Evolutionary conservation across 1,140 invertebrate species (phyloP).

Genomic region (Bombyx mori): DNA sequence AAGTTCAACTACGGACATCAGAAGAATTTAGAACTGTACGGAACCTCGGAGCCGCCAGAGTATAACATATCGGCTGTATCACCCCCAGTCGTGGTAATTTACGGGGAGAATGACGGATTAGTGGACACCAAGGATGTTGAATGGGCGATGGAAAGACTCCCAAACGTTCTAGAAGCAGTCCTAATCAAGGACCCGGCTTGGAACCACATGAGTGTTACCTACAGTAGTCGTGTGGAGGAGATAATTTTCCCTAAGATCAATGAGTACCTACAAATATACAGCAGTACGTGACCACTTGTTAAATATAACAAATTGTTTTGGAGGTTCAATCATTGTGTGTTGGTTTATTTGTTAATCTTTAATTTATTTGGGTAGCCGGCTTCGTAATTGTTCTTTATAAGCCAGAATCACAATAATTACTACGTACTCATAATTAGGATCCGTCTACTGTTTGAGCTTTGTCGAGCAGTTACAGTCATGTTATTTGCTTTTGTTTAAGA

Average conservation of each 20-base stretch:
- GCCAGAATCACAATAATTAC: too few relatives aligned
- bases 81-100: constrained; percentile 49
- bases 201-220: constrained; percentile 45
- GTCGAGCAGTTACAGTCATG: too few relatives aligned
- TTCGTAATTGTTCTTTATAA: too few relatives aligned
- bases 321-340: too few relatives aligned
- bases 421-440: too few relatives aligned
- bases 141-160: constrained; percentile 35
- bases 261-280: constrained; percentile 26
- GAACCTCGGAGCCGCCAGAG: constrained; percentile 49
- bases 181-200: constrained; percentile 40
- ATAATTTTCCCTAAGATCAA: constrained; percentile 43
- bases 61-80: constrained; percentile 69
- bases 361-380: too few relatives aligned
- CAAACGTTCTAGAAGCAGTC: constrained; percentile 34
- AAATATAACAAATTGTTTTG: too few relatives aligned
- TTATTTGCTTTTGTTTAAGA: too few relatives aligned
- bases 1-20: constrained; percentile 67
- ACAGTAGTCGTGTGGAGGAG: constrained; percentile 30
- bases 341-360: too few relatives aligned
- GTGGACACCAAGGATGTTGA: constrained; percentile 38
- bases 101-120: constrained; percentile 46
- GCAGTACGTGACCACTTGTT: too few relatives aligned
- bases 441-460: too few relatives aligned
- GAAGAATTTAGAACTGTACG: constrained; percentile 60